Base-by-base conservation (phyloP, 1,140 invertebrate species). In the Carcinoscorpius rotundicauda region DNA sequence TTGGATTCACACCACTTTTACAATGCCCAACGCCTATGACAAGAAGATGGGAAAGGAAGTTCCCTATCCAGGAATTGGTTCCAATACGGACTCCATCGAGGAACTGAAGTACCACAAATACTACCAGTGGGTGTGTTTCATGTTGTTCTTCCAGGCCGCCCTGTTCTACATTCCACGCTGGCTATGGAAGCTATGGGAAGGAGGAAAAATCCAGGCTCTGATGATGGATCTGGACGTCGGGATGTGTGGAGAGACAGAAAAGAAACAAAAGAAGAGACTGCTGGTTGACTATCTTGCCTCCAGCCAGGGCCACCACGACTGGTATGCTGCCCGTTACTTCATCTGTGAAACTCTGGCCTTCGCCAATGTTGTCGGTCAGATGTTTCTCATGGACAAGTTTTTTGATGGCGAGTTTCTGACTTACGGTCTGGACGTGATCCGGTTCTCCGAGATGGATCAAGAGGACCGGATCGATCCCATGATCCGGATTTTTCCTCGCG, bases 121-220 rank as follows among this genome's bases (percentile, higher is more conserved):
- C 68, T 79, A 79, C 55, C 78, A 79, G 69, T 79, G 76, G 76
- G 74, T 78, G 4, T 74, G 76, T 6, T 89, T 92, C 70, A 82
- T 91, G 56, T 72, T 79, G 63, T 75, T 76, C 74, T 85, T 83
- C 10, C 85, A 97, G 89, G 93, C 93, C 71, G 91, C 97, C 78
- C 80, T 97, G 71, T 98, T 97, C 81, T 97, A 97, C 81, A 87
- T 92, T 67, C 94, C 94, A 60, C 84, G 93, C 72, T 96, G 91
- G 91, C 81, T 96, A 68, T 96, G 92, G 92, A 94, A 94, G 81
- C 89, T 90, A 71, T 96, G 91, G 91, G 91, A 95, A 80, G 91
- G 91, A 64, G 92, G 92, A 61, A 94, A 94, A 81, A 93, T 96
- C 75, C 87, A 92, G 74, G 90, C 92, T 63, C 83, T 96, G 63